phyloP scores from a whole-genome alignment of 2,113 vertebrate species.

The Corythaeola cristata region DNA sequence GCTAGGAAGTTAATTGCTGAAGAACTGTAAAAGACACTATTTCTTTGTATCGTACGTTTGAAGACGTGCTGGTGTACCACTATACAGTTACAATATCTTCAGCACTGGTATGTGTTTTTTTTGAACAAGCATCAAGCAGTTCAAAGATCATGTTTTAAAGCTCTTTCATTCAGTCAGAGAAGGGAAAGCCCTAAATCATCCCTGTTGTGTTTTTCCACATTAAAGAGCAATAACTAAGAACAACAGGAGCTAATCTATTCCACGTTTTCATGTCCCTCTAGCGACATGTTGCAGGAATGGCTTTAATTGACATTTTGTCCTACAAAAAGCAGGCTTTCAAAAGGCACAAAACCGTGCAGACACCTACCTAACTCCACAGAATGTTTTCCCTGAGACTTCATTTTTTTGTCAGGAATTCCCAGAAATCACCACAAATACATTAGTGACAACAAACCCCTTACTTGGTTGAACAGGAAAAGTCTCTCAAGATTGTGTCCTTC shows the following conservation, averaged over 20 bases:
- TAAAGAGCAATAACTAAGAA: slow-evolving; percentile 15
- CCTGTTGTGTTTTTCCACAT: neutral
- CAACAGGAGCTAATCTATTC: slow-evolving; percentile 21
- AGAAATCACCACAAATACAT: neutral
- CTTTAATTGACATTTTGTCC: neutral
- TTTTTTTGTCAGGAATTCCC: neutral
- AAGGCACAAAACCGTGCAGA: neutral
- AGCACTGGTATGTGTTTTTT: neutral
- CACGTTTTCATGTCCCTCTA: slow-evolving; percentile 18
- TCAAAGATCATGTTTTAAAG: neutral
- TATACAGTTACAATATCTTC: neutral
- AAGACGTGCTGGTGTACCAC: neutral
- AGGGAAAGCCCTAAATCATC: neutral
- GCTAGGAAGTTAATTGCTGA: neutral
- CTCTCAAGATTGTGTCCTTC: neutral
- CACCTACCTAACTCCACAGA: neutral
- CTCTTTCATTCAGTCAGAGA: neutral
- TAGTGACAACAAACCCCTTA: neutral
- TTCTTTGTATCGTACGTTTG: neutral
- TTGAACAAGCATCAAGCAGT: neutral
- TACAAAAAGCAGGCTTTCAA: neutral
- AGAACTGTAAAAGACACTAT: neutral
- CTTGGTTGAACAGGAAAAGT: neutral
- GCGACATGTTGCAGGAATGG: neutral
- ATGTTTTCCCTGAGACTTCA: neutral